Base-by-base conservation (phyloP, 2,888 invertebrate genomes). In the Anthrax anthrax region DNA sequence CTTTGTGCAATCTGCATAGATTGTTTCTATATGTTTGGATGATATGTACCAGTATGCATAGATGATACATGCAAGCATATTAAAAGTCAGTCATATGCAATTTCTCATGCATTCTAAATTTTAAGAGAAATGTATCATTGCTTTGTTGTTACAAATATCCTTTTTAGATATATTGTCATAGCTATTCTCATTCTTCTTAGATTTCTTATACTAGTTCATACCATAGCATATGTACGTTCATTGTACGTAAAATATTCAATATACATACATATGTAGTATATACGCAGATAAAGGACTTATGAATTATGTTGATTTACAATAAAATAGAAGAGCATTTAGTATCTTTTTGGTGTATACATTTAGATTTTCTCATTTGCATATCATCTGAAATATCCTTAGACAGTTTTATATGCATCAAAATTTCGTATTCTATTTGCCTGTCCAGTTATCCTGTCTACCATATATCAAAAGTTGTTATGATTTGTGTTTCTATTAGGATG, bases 391-490 rank as follows among this genome's bases (percentile, higher is more conserved):
- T 50, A 47, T 50, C 50, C 50, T 50, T 48, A 50, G 50, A 48
- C 45, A 37, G 13, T 36, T 42, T 44, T 23, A 23, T 8, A 8
- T 23, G 42, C 42, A 40, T 44, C 36, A 47, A 41, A 50, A 50
- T 50, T 50, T 48, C 47, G 48, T 47, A 50, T 50, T 50, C 50
- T 50, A 50, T 50, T 50, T 48, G 50, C 46, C 40, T 48, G 48
- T 48, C 50, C 47, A 47, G 48, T 48, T 50, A 47, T 50, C 45
- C 48, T 50, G 50, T 48, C 48, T 47, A 34, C 50, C 50, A 50
- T 50, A 50, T 50, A 50, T 50, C 50, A 50, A 50, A 50, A 50
- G 48, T 50, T 50, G 50, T 50, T 50, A 42, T 50, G 50, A 50
- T 50, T 50, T 50, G 50, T 48, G 50, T 50, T 50, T 50, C 48